phyloP scores from a whole-genome alignment of 2,888 invertebrate species.

The Taphrorychus bicolor region DNA sequence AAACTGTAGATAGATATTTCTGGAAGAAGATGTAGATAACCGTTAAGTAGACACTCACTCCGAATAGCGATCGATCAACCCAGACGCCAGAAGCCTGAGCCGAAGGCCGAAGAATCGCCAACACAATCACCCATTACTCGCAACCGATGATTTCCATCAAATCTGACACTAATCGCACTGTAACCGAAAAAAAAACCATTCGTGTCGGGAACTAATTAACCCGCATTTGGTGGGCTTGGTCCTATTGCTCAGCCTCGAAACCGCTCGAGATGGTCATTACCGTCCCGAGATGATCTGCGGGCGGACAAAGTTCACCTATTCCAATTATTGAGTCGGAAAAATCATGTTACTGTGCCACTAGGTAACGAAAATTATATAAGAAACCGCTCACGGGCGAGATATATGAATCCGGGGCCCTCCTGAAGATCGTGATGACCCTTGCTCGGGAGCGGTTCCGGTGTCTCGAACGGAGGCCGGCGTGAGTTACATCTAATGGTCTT shows the following conservation, averaged over 20 bases:
- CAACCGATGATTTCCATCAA: slow-evolving; percentile 1
- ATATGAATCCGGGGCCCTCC: slow-evolving; percentile 27
- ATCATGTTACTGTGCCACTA: slow-evolving; percentile 41
- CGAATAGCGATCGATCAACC: too few species aligned
- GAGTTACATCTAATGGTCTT: background rate
- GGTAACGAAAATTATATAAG: slow-evolving; percentile 41
- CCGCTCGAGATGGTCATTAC: slow-evolving; percentile 20
- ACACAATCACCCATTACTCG: too few species aligned
- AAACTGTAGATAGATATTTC: too few species aligned
- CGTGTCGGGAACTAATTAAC: slow-evolving; percentile 24
- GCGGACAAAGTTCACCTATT: slow-evolving; percentile 36
- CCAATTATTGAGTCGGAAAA: slow-evolving; percentile 31
- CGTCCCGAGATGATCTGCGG: slow-evolving; percentile 15
- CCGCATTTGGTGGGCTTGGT: slow-evolving; percentile 17
- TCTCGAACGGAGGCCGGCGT: background rate
- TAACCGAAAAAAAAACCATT: background rate
- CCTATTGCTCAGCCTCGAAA: slow-evolving; percentile 10
- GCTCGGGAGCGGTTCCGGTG: slow-evolving; percentile 5
- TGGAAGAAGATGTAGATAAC: too few species aligned
- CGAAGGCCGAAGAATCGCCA: background rate
- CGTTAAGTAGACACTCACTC: too few species aligned
- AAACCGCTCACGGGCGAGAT: slow-evolving; percentile 31
- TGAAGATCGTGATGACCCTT: slow-evolving; percentile 36
- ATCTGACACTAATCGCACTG: background rate
- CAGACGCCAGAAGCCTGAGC: too few species aligned